Evolutionary conservation across 1,140 invertebrate species (phyloP).

Genomic region (Heterodera schachtii): DNA sequence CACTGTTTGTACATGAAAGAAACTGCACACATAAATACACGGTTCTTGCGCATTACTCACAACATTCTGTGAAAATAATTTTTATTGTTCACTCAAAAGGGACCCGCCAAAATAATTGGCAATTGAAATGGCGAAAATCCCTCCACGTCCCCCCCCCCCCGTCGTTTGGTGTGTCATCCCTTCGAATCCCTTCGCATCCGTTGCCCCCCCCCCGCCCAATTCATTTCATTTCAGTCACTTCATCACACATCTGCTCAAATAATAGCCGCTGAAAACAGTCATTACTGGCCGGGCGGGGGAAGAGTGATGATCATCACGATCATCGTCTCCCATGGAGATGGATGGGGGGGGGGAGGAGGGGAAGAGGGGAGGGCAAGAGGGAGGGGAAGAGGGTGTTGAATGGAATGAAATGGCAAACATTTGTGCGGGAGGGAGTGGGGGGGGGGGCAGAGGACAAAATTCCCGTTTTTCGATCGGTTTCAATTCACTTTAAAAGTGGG

Average conservation of each 20-base stretch:
- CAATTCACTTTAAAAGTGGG: no score
- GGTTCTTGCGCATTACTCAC: not conserved
- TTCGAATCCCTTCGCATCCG: not conserved
- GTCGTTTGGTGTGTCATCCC: not conserved
- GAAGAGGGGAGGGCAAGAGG: not conserved
- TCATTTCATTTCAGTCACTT: no score
- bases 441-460: not conserved
- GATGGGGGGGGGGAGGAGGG: not conserved
- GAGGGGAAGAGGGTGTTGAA: no score
- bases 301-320: not conserved
- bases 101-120: not conserved
- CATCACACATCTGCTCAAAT: not conserved
- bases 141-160: not conserved
- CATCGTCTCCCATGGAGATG: slow-evolving; percentile 1
- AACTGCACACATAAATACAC: not conserved
- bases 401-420: slow-evolving; percentile 1
- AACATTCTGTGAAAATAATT: not conserved
- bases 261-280: not conserved
- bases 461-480: not conserved
- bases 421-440: not conserved
- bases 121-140: not conserved
- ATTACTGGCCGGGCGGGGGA: not conserved
- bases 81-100: not conserved
- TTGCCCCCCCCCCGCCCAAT: no score
- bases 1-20: not conserved